Base-by-base conservation (phyloP, 2,113 vertebrate species). In the Pterophyllum scalare region DNA sequence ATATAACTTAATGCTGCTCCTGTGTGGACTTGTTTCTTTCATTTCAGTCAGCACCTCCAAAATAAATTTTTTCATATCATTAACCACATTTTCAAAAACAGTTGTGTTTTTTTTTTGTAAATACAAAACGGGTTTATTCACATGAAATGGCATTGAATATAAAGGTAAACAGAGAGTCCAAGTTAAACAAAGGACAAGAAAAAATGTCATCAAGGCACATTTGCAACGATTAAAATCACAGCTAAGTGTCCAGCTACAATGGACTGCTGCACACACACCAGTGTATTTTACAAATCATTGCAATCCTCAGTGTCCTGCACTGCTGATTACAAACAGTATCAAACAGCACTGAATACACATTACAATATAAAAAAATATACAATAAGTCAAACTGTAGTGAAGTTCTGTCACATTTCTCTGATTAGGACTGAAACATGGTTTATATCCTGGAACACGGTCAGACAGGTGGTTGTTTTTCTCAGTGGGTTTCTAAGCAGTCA, bases 241-340 rank as follows among this genome's bases (percentile, higher is more conserved):
- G 59, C 6, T 26, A n/a, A 40, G n/a, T 26, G 19, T 64, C 57
- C 31, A 56, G 58, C 24, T 58, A 67, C 0, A 43, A 49, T 46
- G 40, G 19, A 85, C 82, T 20, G 31, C 72, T 78, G 13, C 40
- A 58, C 17, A 24, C 77, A 70, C 33, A 77, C 5, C 24, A 79
- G 26, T 82, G 22, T 54, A 78, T 83, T 61, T 62, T 52, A 87
- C 56, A 83, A 22, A n/a, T 82, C 38, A 74, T 52, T 79, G 26
- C 40, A 88, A 79, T 56, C 52, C 77, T 91, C 92, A 89, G 83
- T 86, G 90, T 90, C 92, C 90, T 90, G 90, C 92, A 90, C 92
- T 67, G 64, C 28, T 87, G 90, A 87, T 61, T 33, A 49, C 5
- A 83, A 57, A 86, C 49, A 78, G 10, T 26, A 65, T 60, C 54